phyloP scores from a whole-genome alignment of 2,888 invertebrate species.

The Lasius platythorax region DNA sequence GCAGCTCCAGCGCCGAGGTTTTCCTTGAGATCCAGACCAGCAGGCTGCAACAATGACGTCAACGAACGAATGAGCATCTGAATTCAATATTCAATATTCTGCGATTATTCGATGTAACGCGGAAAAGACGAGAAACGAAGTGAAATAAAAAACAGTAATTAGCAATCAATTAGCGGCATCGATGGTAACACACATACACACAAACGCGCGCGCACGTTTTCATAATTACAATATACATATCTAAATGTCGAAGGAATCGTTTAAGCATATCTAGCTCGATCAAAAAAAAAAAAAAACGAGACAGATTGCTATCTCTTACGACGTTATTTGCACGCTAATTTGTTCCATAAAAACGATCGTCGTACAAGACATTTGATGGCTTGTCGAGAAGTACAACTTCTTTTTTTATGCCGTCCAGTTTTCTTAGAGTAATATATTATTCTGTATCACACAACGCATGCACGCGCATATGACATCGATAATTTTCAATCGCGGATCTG shows the following conservation, averaged over 20 bases:
- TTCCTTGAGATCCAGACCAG: slow-evolving; percentile 95
- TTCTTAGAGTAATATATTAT: not conserved
- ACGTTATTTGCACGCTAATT: not conserved
- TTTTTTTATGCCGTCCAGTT: slow-evolving; percentile 3
- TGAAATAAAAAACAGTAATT: not conserved
- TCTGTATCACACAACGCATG: not conserved
- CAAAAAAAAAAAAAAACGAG: not conserved
- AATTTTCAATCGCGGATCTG: slow-evolving; percentile 37
- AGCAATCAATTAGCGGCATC: not conserved
- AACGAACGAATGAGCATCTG: not conserved
- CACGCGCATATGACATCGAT: not conserved
- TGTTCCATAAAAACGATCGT: not conserved
- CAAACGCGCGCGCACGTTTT: not conserved
- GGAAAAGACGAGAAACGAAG: not conserved
- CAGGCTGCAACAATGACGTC: slow-evolving; percentile 88
- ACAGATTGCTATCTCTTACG: not conserved
- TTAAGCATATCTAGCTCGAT: not conserved
- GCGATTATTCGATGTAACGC: not conserved
- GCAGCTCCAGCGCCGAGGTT: slow-evolving; percentile 93
- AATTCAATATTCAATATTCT: not conserved
- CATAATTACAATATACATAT: not conserved
- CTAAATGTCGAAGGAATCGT: not conserved
- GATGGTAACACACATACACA: not conserved
- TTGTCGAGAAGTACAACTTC: not conserved
- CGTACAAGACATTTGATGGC: not conserved